Percentiles rank a stretch among this genome's conserved stretches.
These are phyloP conservation scores for Dreissena polymorpha DNA, from an alignment of 1,140 invertebrate species.

Conservation along the genomic window DNA sequence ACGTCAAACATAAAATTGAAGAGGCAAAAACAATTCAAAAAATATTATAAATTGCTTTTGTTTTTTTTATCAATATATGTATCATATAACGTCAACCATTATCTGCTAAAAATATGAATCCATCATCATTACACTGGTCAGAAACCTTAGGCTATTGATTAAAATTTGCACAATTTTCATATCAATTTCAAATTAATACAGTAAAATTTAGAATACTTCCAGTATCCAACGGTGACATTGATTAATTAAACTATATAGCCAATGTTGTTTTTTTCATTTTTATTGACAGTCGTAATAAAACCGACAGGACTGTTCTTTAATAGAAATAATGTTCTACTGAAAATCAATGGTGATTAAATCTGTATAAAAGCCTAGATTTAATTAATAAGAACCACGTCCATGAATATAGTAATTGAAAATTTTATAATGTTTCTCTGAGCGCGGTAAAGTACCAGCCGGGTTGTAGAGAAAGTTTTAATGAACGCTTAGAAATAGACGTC, in stretches of 20 bases:
- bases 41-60: no score
- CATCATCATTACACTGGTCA: slow-evolving; percentile 51
- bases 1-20: no score
- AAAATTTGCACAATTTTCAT: slow-evolving; percentile 57
- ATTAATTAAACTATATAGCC: slow-evolving; percentile 46
- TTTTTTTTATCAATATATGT: no score
- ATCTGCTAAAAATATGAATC: slow-evolving; percentile 28
- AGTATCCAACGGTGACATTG: slow-evolving; percentile 33
- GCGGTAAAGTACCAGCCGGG: background rate
- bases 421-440: background rate
- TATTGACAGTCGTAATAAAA: slow-evolving; percentile 5
- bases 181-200: slow-evolving; percentile 57
- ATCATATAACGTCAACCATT: background rate
- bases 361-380: slow-evolving; percentile 14
- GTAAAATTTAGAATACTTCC: slow-evolving; percentile 44
- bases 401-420: slow-evolving; percentile 10
- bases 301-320: background rate
- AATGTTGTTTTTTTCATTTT: background rate
- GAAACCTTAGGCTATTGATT: slow-evolving; percentile 43
- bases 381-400: background rate
- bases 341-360: slow-evolving; percentile 50
- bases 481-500: background rate
- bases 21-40: no score
- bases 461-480: background rate
- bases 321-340: slow-evolving; percentile 24